These are phyloP conservation scores for Cyclura pinguis DNA, from an alignment of 2,797 vertebrate species.

Conservation along the genomic window DNA sequence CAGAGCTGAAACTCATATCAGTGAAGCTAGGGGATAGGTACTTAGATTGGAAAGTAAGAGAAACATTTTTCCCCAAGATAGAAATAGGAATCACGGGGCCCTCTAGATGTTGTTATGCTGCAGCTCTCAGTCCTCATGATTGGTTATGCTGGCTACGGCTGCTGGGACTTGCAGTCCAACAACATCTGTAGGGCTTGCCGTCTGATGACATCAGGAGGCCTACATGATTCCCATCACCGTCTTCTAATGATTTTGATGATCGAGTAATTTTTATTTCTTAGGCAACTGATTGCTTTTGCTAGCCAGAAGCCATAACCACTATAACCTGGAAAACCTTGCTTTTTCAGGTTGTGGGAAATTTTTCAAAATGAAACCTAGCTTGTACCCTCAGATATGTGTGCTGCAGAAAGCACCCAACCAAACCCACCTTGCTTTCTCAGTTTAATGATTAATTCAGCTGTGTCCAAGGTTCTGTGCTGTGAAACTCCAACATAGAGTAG, in stretches of 20 bases:
- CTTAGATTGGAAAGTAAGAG: background rate
- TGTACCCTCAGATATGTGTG: background rate
- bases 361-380: background rate
- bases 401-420: background rate
- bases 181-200: no score
- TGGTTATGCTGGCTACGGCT: no score
- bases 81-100: no score
- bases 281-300: background rate
- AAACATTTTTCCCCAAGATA: background rate
- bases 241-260: no score
- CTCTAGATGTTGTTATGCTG: no score
- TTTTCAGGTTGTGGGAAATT: background rate
- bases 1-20: background rate
- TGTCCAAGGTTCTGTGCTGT: background rate
- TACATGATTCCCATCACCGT: no score
- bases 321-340: background rate
- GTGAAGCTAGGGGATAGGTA: background rate
- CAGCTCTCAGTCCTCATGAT: no score
- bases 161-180: no score
- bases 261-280: background rate
- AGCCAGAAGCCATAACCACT: background rate
- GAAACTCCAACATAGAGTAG: background rate
- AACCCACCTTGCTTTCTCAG: background rate
- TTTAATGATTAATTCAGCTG: conserved; percentile 9
- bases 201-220: no score